Evolutionary conservation across 2,113 vertebrate species (phyloP), one percentile per base, ranked within the genome.

Genomic region (Actinemys pallida): DNA sequence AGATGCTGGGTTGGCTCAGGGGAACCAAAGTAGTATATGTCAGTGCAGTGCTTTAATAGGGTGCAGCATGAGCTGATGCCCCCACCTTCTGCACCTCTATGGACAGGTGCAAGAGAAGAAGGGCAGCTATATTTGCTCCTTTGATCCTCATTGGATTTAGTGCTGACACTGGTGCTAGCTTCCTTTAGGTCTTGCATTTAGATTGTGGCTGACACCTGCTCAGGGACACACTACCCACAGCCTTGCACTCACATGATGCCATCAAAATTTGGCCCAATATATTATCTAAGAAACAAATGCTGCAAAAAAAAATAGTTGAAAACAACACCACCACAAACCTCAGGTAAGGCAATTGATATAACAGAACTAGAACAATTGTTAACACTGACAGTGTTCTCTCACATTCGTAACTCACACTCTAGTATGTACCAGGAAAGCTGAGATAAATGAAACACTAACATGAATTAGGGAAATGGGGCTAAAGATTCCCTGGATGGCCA

Each of bases 251-350:
- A 59, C 6, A 16, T 62, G 59, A 12, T 29, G 29, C 12, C 4
- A 86, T 57, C 59, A 16, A 79, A 87, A 47, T 75, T 72, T 83
- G 27, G 13, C 1, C 90, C 84, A 50, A 47, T 47, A 86, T 88
- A 45, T 59, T 2, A 0, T 31, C 59, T 31, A 62, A 62, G 27
- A 62, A 62, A 39, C 65, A 78, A 84, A 17, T 20, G 78, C 65
- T 83, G 6, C 31, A 2, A 0, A 10, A 86, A 53, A 53, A 86
- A 47, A 12, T 10, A 96, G 96, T 96, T 96, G 87, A 94, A 93
- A 78, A 17, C 22, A 88, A 5, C 52, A 0, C 0, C 85, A 45
- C 5, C 27, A 31, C 56, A 31, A 31, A 16, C 13, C 59, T 62
- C 29, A 62, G 29, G 29, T 62, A 62, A 62, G 29, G 12, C 59